Percentiles rank a stretch among this genome's conserved stretches.
Conservation (phyloP, 2,797 vertebrate genomes). For the Anniella stebbinsi region DNA sequence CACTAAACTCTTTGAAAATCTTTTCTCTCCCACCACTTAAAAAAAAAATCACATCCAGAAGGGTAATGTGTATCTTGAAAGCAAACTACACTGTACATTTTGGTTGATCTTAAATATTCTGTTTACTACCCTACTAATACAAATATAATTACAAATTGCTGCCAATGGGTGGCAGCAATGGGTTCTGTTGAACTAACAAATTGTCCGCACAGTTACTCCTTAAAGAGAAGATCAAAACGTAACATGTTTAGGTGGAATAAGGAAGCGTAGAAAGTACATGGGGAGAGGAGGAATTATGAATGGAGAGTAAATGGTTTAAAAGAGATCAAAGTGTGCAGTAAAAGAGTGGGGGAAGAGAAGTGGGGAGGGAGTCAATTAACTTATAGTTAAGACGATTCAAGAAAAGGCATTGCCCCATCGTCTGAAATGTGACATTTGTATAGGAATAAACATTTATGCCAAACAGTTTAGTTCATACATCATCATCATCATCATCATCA, state of each 20-base stretch:
- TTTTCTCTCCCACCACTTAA: background rate
- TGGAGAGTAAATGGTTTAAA: background rate
- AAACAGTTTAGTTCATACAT: background rate
- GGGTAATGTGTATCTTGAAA: background rate
- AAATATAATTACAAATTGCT: conserved; percentile 5
- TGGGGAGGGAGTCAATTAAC: background rate
- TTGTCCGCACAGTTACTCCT: background rate
- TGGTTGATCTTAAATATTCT: background rate
- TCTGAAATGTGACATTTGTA: background rate
- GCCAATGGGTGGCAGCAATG: conserved; percentile 23
- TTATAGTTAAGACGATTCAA: background rate
- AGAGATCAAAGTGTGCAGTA: background rate
- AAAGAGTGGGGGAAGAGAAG: background rate
- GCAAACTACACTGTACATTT: background rate
- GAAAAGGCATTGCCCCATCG: background rate
- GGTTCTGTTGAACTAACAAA: background rate
- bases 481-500: background rate
- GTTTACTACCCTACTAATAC: background rate
- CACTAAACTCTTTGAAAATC: background rate
- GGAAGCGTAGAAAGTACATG: background rate
- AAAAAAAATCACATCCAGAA: background rate
- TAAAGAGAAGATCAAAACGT: background rate
- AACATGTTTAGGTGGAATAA: background rate
- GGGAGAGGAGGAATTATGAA: fast-evolving
- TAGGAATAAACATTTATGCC: background rate